These are phyloP conservation scores for Idaea biselata DNA, from an alignment of 2,888 invertebrate genomes.

Conservation along the genomic window DNA sequence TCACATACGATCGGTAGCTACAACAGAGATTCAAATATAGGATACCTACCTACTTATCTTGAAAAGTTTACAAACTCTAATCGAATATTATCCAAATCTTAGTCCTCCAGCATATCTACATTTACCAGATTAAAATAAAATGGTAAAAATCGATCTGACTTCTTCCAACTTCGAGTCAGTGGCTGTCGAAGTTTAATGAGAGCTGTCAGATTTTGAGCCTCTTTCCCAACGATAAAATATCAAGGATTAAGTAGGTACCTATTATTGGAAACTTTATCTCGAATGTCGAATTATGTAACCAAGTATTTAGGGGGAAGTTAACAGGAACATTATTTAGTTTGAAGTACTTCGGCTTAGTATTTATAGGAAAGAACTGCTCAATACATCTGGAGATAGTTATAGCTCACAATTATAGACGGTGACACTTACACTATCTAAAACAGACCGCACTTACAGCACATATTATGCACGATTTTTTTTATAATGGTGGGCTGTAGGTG, in stretches of 20 bases:
- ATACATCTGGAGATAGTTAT: too few species aligned
- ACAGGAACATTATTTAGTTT: not conserved
- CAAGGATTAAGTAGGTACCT: conserved; percentile 33
- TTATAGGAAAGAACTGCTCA: too few species aligned
- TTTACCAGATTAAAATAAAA: conserved; percentile 17
- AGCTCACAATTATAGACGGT: too few species aligned
- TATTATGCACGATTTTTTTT: too few species aligned
- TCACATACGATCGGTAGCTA: too few species aligned
- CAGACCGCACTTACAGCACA: too few species aligned
- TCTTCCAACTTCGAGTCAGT: conserved; percentile 40
- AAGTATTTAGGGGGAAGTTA: not conserved
- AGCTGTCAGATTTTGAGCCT: conserved; percentile 59
- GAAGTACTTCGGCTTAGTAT: not conserved
- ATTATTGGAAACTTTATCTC: not conserved
- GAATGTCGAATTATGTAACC: not conserved
- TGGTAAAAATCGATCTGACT: conserved; percentile 31
- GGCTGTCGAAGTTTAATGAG: conserved; percentile 60
- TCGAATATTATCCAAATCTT: too few species aligned
- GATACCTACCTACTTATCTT: too few species aligned
- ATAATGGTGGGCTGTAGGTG: too few species aligned
- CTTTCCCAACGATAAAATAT: conserved; percentile 45
- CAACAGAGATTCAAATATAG: too few species aligned
- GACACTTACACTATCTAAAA: too few species aligned
- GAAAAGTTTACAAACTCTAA: too few species aligned
- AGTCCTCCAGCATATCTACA: conserved; percentile 1